A percentile compares a stretch with the other conserved stretches of the same genome.
These are phyloP conservation scores for Xiphias gladius DNA, from an alignment of 2,113 vertebrate species.

Conservation along the genomic window DNA sequence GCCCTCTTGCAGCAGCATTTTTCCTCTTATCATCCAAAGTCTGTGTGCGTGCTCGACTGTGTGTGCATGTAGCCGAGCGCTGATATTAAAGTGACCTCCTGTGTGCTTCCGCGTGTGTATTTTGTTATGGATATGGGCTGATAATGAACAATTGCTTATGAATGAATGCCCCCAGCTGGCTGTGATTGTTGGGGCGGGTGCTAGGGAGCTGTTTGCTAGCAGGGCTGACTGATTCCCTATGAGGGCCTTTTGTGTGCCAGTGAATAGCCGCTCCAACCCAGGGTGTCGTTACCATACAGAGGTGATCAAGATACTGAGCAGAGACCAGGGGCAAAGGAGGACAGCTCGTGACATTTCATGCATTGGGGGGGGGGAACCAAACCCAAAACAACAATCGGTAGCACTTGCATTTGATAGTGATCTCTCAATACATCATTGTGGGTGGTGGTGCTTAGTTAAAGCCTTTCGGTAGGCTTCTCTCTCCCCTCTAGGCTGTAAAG, in stretches of 20 bases:
- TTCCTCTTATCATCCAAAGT: constrained; percentile 16
- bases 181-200: constrained; percentile 61
- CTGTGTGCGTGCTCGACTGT: constrained; percentile 3
- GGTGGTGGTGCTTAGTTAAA: constrained; percentile 15
- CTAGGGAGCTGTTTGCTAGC: constrained; percentile 31
- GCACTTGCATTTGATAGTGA: constrained; percentile 52
- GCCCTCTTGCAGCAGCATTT: constrained; percentile 50
- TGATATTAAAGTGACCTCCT: constrained; percentile 38
- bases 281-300: constrained; percentile 42
- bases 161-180: constrained; percentile 55
- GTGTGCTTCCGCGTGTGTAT: constrained; percentile 38
- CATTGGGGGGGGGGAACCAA: constrained; percentile 9
- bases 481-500: constrained; percentile 20
- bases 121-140: constrained; percentile 45
- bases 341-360: neutral
- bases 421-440: constrained; percentile 35
- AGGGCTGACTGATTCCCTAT: constrained; percentile 58
- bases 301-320: constrained; percentile 42
- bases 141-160: constrained; percentile 60
- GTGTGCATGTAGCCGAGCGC: neutral
- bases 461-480: constrained; percentile 3
- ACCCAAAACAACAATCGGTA: constrained; percentile 7
- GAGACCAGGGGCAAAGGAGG: neutral
- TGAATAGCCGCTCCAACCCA: constrained; percentile 58
- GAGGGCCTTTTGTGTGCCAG: constrained; percentile 65